phyloP scores from a whole-genome alignment of 2,888 invertebrate genomes.

The Celastrina argiolus region DNA sequence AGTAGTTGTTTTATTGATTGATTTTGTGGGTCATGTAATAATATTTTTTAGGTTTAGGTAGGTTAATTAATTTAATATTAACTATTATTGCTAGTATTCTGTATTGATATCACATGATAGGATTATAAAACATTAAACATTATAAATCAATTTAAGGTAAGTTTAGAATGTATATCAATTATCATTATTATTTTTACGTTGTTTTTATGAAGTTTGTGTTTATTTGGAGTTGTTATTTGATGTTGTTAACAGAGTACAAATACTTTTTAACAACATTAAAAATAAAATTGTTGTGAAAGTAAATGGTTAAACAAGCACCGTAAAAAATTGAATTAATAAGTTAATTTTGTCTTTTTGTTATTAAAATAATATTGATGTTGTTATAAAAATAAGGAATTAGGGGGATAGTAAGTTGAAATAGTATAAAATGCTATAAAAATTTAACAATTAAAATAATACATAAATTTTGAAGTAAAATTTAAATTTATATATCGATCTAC shows the following conservation, averaged over 20 bases:
- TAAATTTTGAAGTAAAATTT: background rate
- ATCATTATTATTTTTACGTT: background rate
- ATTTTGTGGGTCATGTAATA: background rate
- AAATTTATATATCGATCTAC: background rate
- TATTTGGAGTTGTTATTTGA: background rate
- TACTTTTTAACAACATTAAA: background rate
- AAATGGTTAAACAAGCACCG: background rate
- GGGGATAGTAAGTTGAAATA: background rate
- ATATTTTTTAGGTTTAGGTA: background rate
- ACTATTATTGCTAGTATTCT: background rate
- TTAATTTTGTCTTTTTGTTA: background rate
- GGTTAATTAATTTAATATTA: background rate
- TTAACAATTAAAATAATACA: background rate
- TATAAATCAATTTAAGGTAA: background rate
- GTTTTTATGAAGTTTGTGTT: slow-evolving; percentile 6
- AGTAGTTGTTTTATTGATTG: background rate
- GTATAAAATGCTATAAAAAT: background rate
- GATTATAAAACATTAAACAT: background rate
- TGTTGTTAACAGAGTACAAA: too few relatives aligned
- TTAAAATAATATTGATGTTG: background rate
- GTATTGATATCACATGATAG: background rate
- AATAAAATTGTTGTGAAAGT: background rate
- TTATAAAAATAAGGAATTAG: background rate
- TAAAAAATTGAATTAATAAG: background rate
- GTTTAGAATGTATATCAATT: background rate